Base-by-base conservation (phyloP, 2,888 invertebrate genomes). In the Rhopalosiphum nymphaeae region DNA sequence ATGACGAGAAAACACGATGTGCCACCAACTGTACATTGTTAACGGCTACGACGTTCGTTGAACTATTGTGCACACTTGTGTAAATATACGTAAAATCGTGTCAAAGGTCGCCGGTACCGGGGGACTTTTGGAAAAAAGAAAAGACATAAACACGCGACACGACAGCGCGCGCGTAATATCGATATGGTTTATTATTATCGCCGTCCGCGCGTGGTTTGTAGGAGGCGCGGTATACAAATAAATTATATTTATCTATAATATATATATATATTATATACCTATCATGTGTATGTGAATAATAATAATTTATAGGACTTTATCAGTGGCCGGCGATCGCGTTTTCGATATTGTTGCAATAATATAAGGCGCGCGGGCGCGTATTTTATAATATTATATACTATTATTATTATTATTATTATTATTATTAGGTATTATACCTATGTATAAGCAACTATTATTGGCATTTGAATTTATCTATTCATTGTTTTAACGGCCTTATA, bases 391-490 rank as follows among this genome's bases (percentile, higher is more conserved):
- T 44, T 57, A 42, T 89, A 57, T 57, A 46, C n/a, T 78, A 85
- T 7, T 53, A 3, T 16, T 53, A 53, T 53, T 53, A 53, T 4
- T 53, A 53, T 21, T 87, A 87, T 53, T 87, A 46, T 53, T n/a
- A 29, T 67, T 67, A 67, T 67, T 87, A 87, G 44, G 29, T n/a
- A 86, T 86, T 3, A 16, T 87, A 46, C 44, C 26, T 44, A 16
- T n/a, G 67, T 67, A 42, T 25, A 78, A 9, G 36, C 78, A 78
- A 87, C n/a, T 87, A 87, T 49, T n/a, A 53, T 88, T 36, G 53
- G 53, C 53, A 53, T 53, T 88, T 49, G n/a, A 36, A 91, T 91
- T 91, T 91, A 91, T 91, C 91, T 91, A 56, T 56, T 91, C 91
- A 85, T 91, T 85, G 91, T 91, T 91, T 56, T 42, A 84, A 84